Percentiles rank a stretch among this genome's conserved stretches.
phyloP scores from a whole-genome alignment of 2,888 invertebrate genomes.

The Sarcophaga subvicina region DNA sequence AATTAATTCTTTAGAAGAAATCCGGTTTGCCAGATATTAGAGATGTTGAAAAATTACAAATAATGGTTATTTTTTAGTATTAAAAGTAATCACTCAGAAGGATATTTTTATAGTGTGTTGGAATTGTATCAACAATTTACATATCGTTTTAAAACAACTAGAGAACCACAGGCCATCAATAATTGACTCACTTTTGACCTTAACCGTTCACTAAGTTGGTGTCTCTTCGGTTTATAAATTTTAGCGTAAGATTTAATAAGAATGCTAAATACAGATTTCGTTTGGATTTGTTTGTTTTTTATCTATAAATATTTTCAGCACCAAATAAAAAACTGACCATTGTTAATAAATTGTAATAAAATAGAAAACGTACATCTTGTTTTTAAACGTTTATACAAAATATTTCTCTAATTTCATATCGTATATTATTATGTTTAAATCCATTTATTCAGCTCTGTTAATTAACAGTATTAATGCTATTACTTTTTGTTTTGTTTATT shows the following conservation, averaged over 20 bases:
- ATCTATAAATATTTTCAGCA: neutral
- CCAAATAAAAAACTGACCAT: neutral
- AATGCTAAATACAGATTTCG: neutral
- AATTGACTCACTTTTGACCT: neutral
- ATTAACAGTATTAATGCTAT: neutral
- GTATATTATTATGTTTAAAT: too few species aligned
- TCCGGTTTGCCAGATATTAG: conserved; percentile 62
- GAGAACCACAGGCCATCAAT: neutral
- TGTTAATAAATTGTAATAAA: too few species aligned
- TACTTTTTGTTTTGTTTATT: neutral
- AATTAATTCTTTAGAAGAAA: conserved; percentile 42
- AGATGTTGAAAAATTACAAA: conserved; percentile 21
- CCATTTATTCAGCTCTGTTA: neutral
- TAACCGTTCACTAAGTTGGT: too few species aligned
- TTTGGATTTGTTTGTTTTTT: conserved; percentile 4
- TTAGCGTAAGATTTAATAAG: too few species aligned
- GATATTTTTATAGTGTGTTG: neutral
- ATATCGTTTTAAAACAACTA: too few species aligned
- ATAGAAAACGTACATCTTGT: too few species aligned
- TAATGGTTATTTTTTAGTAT: conserved; percentile 14
- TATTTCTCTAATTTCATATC: too few species aligned
- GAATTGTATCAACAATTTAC: too few species aligned
- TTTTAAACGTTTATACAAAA: too few species aligned
- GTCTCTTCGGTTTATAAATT: too few species aligned
- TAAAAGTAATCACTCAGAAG: conserved; percentile 18